Conservation (phyloP, 2,113 vertebrate genomes). For the Hypomesus transpacificus region DNA sequence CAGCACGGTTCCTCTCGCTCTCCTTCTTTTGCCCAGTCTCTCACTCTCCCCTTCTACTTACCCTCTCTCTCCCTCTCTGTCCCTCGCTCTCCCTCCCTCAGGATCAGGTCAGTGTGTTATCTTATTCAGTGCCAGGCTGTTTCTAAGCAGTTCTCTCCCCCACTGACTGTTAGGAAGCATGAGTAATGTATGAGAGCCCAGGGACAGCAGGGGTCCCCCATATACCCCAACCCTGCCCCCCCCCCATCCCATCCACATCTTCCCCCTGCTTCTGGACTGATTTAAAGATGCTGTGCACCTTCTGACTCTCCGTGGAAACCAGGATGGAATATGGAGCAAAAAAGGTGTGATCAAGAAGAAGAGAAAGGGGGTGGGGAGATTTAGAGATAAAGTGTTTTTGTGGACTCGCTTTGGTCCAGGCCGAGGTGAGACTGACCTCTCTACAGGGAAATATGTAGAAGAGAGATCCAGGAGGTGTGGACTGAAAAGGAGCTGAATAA, state of each 20-base stretch:
- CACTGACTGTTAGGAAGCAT: slow-evolving; percentile 28
- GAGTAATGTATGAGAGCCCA: slow-evolving; percentile 40
- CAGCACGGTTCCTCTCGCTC: background rate
- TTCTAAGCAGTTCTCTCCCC: slow-evolving; percentile 27
- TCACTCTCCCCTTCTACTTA: background rate
- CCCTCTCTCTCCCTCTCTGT: background rate
- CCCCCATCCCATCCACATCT: background rate
- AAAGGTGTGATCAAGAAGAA: slow-evolving; percentile 14
- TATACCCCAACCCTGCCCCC: slow-evolving; percentile 20
- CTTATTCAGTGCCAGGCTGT: slow-evolving; percentile 18
- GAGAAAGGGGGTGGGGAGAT: background rate
- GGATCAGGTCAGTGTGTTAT: slow-evolving; percentile 39
- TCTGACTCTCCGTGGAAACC: slow-evolving; percentile 13
- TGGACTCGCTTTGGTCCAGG: too few relatives aligned
- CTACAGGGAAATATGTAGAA: too few relatives aligned
- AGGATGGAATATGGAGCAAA: slow-evolving; percentile 30
- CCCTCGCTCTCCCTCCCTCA: slow-evolving; percentile 2
- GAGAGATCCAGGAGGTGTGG: too few relatives aligned
- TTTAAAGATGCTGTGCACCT: slow-evolving; percentile 27
- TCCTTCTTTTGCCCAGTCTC: slow-evolving; percentile 9
- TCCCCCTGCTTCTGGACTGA: slow-evolving; percentile 15
- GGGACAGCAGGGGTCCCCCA: slow-evolving; percentile 28
- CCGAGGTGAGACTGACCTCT: too few relatives aligned
- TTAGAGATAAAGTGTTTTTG: slow-evolving; percentile 17
- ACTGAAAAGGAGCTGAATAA: background rate